Evolutionary conservation across 92 coral and sea anemone genomes (phyloP).

Genomic region (Epizoanthus rinbou): DNA sequence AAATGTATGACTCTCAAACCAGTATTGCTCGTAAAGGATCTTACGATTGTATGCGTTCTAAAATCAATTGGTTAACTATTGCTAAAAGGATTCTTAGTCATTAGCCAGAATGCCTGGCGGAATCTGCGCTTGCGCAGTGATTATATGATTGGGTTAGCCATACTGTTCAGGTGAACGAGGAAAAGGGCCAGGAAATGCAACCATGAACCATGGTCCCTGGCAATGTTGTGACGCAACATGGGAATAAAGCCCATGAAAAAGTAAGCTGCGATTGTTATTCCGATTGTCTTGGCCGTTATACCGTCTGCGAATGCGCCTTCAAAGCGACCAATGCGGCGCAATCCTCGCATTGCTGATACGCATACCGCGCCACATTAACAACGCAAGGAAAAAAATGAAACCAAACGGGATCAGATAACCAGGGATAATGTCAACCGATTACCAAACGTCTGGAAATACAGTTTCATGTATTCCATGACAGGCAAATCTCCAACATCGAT

Average conservation of each 20-base stretch:
- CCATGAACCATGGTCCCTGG: slow-evolving; percentile 81
- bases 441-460: slow-evolving; percentile 71
- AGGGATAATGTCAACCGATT: slow-evolving; percentile 69
- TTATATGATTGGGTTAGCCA: slow-evolving; percentile 83
- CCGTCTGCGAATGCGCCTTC: slow-evolving; percentile 64
- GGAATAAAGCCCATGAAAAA: slow-evolving; percentile 85
- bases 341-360: slow-evolving; percentile 51
- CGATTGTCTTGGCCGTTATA: slow-evolving; percentile 84
- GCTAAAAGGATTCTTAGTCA: slow-evolving; percentile 61
- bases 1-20: no score
- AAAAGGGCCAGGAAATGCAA: slow-evolving; percentile 77
- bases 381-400: slow-evolving; percentile 57
- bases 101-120: slow-evolving; percentile 48
- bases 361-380: slow-evolving; percentile 65
- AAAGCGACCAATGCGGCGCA: slow-evolving; percentile 50
- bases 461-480: slow-evolving; percentile 65
- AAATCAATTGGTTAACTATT: slow-evolving; percentile 13
- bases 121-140: slow-evolving; percentile 76
- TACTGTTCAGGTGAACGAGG: slow-evolving; percentile 74
- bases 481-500: slow-evolving; percentile 73
- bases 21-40: no score
- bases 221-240: slow-evolving; percentile 72
- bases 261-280: slow-evolving; percentile 66
- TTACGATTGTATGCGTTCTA: no score
- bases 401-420: slow-evolving; percentile 74